phyloP scores from a whole-genome alignment of 1,140 invertebrate species.

The Anastrepha obliqua region DNA sequence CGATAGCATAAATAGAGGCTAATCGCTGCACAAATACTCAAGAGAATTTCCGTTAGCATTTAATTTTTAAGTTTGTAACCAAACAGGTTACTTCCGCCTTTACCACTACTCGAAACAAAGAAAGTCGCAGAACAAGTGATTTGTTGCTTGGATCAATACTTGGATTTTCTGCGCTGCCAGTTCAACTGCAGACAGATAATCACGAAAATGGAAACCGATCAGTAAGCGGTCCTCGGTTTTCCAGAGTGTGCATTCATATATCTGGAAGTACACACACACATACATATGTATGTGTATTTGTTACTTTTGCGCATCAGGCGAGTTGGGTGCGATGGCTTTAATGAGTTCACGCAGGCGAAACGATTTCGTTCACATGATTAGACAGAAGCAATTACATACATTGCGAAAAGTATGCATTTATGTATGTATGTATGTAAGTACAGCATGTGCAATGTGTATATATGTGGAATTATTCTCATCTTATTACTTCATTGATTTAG shows the following conservation, averaged over 20 bases:
- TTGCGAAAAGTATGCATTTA: too few species aligned
- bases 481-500: too few species aligned
- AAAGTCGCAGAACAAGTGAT: not conserved
- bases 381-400: too few species aligned
- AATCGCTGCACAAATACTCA: constrained; percentile 57
- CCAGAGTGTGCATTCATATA: not conserved
- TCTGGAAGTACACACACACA: not conserved
- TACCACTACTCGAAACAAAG: not conserved
- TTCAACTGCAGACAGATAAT: not conserved
- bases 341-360: too few species aligned
- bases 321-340: too few species aligned
- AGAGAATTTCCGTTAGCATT: constrained; percentile 62
- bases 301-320: too few species aligned
- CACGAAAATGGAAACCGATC: not conserved
- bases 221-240: not conserved
- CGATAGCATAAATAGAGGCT: constrained; percentile 63
- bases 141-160: not conserved
- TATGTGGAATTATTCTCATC: too few species aligned
- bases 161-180: not conserved
- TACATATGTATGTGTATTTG: not conserved
- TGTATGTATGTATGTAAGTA: too few species aligned
- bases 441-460: too few species aligned
- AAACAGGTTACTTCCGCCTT: not conserved
- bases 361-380: too few species aligned
- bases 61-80: not conserved